Percentiles rank a stretch among this genome's conserved stretches.
Conservation (phyloP, 2,113 vertebrate genomes). For the Charina bottae region DNA sequence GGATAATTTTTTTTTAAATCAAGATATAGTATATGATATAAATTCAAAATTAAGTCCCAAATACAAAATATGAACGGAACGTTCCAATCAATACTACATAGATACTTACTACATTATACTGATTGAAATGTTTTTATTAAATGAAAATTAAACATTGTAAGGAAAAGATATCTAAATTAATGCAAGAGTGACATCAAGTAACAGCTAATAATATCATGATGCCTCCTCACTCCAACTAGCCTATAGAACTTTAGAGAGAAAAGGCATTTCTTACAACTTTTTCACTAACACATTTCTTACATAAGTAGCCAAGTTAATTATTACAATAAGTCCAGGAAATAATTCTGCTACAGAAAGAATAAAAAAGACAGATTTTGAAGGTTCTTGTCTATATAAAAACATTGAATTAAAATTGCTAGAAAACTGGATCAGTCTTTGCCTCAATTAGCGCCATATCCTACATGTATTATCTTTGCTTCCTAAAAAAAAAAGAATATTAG, state of each 20-base stretch:
- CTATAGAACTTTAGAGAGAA: constrained; percentile 18
- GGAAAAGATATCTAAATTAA: neutral
- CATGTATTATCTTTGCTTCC: constrained; percentile 97
- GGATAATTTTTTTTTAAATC: neutral
- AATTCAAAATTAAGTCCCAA: neutral
- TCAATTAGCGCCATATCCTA: constrained; percentile 88
- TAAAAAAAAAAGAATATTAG: constrained; percentile 65
- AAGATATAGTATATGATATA: neutral
- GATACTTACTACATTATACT: neutral
- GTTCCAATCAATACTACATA: neutral
- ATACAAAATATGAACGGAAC: neutral
- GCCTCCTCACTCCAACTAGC: neutral
- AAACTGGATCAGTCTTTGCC: constrained; percentile 19
- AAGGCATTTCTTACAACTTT: neutral
- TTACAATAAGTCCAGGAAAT: constrained; percentile 23
- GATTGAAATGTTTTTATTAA: constrained; percentile 23
- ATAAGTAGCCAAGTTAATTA: constrained; percentile 13
- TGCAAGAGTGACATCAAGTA: neutral
- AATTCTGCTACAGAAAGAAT: constrained; percentile 22
- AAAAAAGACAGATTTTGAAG: constrained; percentile 6
- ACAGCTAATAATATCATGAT: neutral
- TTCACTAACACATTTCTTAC: neutral
- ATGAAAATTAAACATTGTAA: neutral
- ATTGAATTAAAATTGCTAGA: neutral
- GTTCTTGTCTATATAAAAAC: constrained; percentile 39